phyloP scores from a whole-genome alignment of 1,140 invertebrate genomes.

The Caligus rogercresseyi region DNA sequence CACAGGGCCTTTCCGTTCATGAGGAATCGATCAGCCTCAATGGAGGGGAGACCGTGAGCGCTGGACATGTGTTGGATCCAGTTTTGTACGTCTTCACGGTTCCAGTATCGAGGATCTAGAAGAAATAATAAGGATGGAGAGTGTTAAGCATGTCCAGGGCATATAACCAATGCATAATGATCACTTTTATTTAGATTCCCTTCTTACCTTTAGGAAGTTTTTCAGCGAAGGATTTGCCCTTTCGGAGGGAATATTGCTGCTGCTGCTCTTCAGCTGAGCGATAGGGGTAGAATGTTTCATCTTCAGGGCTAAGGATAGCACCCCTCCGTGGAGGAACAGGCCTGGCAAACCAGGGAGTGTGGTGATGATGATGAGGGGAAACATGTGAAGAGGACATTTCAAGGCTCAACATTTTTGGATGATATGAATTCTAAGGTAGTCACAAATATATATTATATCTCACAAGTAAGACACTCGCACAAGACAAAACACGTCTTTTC shows the following conservation, averaged over 20 bases:
- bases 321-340: background rate
- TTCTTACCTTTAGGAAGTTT: background rate
- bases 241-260: too few relatives aligned
- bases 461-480: too few relatives aligned
- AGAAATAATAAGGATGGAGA: slow-evolving; percentile 22
- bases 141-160: too few relatives aligned
- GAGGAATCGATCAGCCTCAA: slow-evolving; percentile 40
- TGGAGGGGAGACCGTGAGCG: slow-evolving; percentile 38
- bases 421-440: too few relatives aligned
- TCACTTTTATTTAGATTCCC: too few relatives aligned
- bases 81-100: slow-evolving; percentile 41
- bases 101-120: slow-evolving; percentile 48
- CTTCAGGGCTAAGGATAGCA: background rate
- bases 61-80: slow-evolving; percentile 42
- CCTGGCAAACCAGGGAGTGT: background rate
- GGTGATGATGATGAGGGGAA: too few relatives aligned
- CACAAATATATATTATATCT: too few relatives aligned
- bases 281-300: background rate
- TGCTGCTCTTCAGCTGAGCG: background rate
- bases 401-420: background rate
- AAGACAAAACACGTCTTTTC: too few relatives aligned
- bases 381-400: background rate
- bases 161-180: too few relatives aligned
- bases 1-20: slow-evolving; percentile 61
- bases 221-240: background rate